Conservation (phyloP, 1,140 invertebrate genomes). For the Sitobion miscanthi region DNA sequence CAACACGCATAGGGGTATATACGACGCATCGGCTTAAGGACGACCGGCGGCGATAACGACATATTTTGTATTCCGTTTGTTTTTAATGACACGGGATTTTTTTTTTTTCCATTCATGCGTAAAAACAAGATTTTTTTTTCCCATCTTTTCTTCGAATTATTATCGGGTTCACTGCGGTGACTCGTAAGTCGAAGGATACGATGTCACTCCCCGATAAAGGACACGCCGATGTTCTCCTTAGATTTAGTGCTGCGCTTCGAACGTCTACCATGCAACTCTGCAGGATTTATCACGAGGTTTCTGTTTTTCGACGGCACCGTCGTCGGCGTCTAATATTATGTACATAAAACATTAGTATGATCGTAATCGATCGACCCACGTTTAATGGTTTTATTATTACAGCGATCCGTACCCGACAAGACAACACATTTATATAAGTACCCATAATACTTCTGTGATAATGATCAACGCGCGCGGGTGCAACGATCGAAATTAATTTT, state of each 20-base stretch:
- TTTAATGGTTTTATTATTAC: not conserved
- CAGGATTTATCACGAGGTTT: not conserved
- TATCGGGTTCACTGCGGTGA: not conserved
- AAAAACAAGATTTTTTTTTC: not conserved
- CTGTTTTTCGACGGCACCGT: not conserved
- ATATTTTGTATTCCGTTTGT: not conserved
- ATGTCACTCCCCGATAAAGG: not conserved
- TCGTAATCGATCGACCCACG: not conserved
- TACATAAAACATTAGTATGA: not conserved
- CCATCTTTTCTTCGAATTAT: not conserved
- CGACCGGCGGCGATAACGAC: not conserved
- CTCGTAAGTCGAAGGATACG: not conserved
- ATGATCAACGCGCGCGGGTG: not conserved
- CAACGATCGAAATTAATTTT: slow-evolving; percentile 1
- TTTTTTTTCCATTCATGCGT: not conserved
- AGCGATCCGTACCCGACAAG: not conserved
- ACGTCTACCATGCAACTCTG: not conserved
- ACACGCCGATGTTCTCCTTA: not conserved
- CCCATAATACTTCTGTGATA: not conserved
- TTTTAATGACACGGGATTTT: no score
- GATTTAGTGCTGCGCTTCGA: not conserved
- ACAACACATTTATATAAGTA: not conserved
- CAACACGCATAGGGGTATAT: no score
- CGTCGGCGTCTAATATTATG: not conserved
- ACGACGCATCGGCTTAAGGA: no score